These are phyloP conservation scores for Gasteruption jaculator DNA, from an alignment of 2,888 invertebrate species.

Conservation along the genomic window DNA sequence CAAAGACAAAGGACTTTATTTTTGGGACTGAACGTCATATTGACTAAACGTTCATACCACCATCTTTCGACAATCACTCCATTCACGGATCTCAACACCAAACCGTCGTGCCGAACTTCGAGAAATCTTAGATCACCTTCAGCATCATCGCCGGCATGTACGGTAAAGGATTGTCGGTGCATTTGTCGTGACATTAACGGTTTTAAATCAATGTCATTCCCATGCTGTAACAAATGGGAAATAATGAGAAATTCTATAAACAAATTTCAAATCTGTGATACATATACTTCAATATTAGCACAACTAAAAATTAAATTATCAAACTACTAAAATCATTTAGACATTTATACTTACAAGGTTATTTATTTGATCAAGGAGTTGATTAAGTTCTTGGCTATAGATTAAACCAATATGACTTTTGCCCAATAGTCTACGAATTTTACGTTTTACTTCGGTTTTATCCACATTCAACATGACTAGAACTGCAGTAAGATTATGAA, in stretches of 20 bases:
- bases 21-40: constrained; percentile 99
- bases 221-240: constrained; percentile 65
- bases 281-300: background rate
- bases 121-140: constrained; percentile 83
- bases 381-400: constrained; percentile 96
- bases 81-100: constrained; percentile 75
- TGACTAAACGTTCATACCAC: constrained; percentile 99
- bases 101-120: constrained; percentile 95
- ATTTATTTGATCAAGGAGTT: constrained; percentile 89
- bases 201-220: constrained; percentile 95
- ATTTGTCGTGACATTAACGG: constrained; percentile 92
- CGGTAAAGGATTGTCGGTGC: constrained; percentile 96
- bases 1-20: constrained; percentile 96
- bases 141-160: constrained; percentile 92
- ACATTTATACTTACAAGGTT: constrained; percentile 69
- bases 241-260: background rate
- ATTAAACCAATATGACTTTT: constrained; percentile 98
- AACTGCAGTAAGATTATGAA: constrained; percentile 95
- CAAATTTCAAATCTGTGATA: constrained; percentile 1
- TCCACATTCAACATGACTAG: constrained; percentile 89
- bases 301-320: constrained; percentile 5
- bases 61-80: constrained; percentile 90
- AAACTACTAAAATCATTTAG: background rate
- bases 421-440: constrained; percentile 87
- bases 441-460: constrained; percentile 78